Conservation (phyloP, 30 jellyfish, hydroid and myxozoan genomes). For the Turritopsis rubra region DNA sequence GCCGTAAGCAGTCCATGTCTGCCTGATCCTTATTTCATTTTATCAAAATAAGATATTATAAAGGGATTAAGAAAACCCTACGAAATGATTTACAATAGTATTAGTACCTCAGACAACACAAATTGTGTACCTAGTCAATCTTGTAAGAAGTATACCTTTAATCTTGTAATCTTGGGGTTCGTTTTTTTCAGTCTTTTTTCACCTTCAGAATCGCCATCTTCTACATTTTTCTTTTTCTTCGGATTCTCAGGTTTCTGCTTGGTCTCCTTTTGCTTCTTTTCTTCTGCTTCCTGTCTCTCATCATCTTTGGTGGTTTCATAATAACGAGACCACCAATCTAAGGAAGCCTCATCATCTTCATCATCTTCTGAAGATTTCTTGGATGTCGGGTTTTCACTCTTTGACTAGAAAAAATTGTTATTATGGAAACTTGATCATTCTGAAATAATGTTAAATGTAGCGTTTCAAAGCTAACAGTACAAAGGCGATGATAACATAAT, state of each 20-base stretch:
- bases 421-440: background rate
- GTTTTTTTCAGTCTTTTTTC: conserved; percentile 57
- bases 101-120: too few species aligned
- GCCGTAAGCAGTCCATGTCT: too few species aligned
- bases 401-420: conserved; percentile 9
- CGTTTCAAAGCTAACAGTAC: too few species aligned
- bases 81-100: too few species aligned
- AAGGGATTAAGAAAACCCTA: too few species aligned
- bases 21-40: too few species aligned
- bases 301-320: conserved; percentile 84
- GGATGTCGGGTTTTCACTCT: conserved; percentile 5
- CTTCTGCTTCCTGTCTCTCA: conserved; percentile 81
- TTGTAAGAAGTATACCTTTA: conserved; percentile 55
- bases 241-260: conserved; percentile 37
- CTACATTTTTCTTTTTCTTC: conserved; percentile 62
- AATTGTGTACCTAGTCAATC: too few species aligned
- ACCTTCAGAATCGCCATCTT: conserved; percentile 61
- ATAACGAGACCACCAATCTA: conserved; percentile 97
- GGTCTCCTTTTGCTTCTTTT: conserved; percentile 37
- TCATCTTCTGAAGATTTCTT: conserved; percentile 53
- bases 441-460: background rate
- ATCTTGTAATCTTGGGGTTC: conserved; percentile 86
- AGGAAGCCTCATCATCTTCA: conserved; percentile 91
- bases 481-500: too few species aligned
- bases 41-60: too few species aligned